These are phyloP conservation scores for Microctenopoma stevenorrisi DNA, from an alignment of 2,797 vertebrate species.

Conservation along the genomic window DNA sequence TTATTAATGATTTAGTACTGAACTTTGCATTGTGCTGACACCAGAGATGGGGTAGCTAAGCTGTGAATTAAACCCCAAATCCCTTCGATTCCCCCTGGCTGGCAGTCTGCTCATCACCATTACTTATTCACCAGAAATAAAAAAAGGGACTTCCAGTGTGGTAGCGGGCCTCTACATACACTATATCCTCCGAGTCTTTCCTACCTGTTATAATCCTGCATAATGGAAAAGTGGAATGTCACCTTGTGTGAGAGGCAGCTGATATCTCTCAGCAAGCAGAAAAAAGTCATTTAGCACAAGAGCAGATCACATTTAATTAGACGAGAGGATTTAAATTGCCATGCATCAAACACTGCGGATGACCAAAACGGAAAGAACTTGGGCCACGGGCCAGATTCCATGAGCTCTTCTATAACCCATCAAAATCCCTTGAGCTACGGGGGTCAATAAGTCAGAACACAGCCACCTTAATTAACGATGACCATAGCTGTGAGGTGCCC, in stretches of 20 bases:
- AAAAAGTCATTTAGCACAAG: constrained; percentile 88
- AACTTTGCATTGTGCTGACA: constrained; percentile 89
- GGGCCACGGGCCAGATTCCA: constrained; percentile 85
- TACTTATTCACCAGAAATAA: constrained; percentile 84
- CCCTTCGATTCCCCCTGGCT: constrained; percentile 83
- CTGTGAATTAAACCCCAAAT: constrained; percentile 86
- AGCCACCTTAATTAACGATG: constrained; percentile 88
- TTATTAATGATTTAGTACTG: constrained; percentile 85
- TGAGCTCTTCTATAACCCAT: constrained; percentile 85
- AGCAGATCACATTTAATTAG: constrained; percentile 90
- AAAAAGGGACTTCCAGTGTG: constrained; percentile 70
- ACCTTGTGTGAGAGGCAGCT: constrained; percentile 87
- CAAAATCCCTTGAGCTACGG: constrained; percentile 84
- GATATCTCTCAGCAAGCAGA: constrained; percentile 81
- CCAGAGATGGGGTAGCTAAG: constrained; percentile 82
- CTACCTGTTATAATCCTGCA: constrained; percentile 86
- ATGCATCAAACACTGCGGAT: constrained; percentile 86
- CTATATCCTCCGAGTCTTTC: constrained; percentile 77
- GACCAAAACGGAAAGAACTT: constrained; percentile 80
- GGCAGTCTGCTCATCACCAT: constrained; percentile 83
- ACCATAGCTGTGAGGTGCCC: constrained; percentile 76
- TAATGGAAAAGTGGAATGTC: constrained; percentile 88
- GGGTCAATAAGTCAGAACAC: constrained; percentile 86
- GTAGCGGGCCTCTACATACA: constrained; percentile 66
- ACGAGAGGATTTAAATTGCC: constrained; percentile 88